Base-by-base conservation (phyloP, 2,888 invertebrate genomes). In the Pheosia tremula region DNA sequence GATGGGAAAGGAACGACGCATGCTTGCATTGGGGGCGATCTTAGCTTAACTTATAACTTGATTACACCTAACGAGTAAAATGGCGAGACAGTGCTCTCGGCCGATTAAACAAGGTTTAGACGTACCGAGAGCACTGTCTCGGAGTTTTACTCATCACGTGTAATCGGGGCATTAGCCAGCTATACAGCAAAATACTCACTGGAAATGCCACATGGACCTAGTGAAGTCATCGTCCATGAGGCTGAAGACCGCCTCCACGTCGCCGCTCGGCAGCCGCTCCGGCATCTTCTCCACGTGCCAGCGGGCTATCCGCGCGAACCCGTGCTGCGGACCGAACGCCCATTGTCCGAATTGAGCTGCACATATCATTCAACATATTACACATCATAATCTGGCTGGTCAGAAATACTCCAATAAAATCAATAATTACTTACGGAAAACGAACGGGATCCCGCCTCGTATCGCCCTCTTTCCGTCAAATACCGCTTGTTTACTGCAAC, bases 401-500 rank as follows among this genome's bases (percentile, higher is more conserved):
- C 39, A 39, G 39, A 7, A 39, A 39, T 3, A 43, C 9, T 8
- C 7, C 43, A 8, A 9, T 43, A 10, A 43, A 43, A 43, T 43
- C 9, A 3, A 43, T 43, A 43, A 24, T 39, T 87, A 97, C 98
- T 98, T 95, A 99, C 98, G 99, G 93, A 99, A 99, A 72, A 99
- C 98, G 91, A 99, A 97, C 68, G 99, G 99, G 89, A 99, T 98
- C 81, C 99, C 99, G 81, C 99, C 99, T 85, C 99, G 95, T 87
- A 99, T 99, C 70, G 98, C 97, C 88, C 98, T 97, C 90, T 98
- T 98, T 75, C 98, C 98, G 94, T 99, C 98, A 93, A 98, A 99
- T 62, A 98, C 96, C 60, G 99, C 98, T 93, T 98, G 97, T 94
- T 98, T 98, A 92, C 98, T 98, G 95, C 59, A 85, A 86, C 79